A percentile compares a stretch with the other conserved stretches of the same genome.
These are phyloP conservation scores for Petroica traversi DNA, from an alignment of 2,113 vertebrate species.

Conservation along the genomic window DNA sequence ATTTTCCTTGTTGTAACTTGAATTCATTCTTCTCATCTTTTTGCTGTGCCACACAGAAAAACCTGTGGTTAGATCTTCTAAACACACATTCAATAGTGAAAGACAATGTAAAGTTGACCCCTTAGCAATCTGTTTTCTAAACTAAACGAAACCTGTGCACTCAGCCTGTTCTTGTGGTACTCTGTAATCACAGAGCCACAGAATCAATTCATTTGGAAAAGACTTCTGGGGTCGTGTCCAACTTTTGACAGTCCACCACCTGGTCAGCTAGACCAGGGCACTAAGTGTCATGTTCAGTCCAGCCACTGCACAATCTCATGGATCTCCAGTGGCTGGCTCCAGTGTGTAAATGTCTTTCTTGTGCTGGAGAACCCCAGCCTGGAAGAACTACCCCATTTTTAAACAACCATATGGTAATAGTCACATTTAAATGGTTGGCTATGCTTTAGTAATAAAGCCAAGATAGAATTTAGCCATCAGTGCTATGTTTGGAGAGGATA, in stretches of 20 bases:
- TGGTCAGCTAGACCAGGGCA: not conserved
- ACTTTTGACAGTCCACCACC: not conserved
- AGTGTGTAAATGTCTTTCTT: not conserved
- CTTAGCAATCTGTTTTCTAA: not conserved
- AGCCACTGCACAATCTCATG: not conserved
- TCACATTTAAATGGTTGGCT: not conserved
- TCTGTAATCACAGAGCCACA: not conserved
- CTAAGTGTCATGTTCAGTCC: not conserved
- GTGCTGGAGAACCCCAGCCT: rapidly evolving
- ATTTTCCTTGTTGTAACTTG: not conserved
- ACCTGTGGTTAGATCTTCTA: not conserved
- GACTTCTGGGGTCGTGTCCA: not conserved
- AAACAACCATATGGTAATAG: not conserved
- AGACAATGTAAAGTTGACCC: not conserved
- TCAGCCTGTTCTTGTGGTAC: not conserved
- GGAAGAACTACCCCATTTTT: not conserved
- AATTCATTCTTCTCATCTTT: not conserved
- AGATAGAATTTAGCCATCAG: not conserved
- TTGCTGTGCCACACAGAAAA: not conserved
- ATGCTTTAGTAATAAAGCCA: not conserved
- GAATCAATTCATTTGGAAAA: not conserved
- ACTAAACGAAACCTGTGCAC: not conserved
- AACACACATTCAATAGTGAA: not conserved
- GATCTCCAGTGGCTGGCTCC: not conserved
- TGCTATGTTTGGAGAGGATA: not conserved